Evolutionary conservation across 1,140 invertebrate genomes (phyloP), one percentile per base, ranked within the genome.

Genomic region (Ptiloglossa arizonensis): DNA sequence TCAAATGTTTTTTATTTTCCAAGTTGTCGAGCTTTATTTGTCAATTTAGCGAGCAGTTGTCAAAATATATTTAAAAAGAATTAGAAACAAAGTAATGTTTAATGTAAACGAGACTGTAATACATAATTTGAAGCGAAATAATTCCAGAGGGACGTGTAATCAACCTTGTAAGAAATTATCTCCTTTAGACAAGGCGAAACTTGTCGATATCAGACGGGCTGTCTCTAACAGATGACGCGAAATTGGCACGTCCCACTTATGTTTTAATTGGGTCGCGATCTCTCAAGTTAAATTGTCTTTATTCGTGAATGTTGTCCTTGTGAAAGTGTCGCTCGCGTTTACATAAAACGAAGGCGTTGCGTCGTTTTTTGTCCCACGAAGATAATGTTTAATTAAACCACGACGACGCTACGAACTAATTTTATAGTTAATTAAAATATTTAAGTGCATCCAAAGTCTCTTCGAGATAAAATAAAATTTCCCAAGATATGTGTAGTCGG

Each of bases 121-220:
- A n/a, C n/a, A n/a, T n/a, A n/a, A n/a, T n/a, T n/a, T n/a, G n/a
- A n/a, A n/a, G n/a, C n/a, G n/a, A n/a, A n/a, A n/a, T n/a, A n/a
- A n/a, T n/a, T n/a, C n/a, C n/a, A n/a, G n/a, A n/a, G n/a, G 19
- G 27, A 69, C 19, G 15, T 29, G 38, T 15, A 22, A 46, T 13
- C 11, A 22, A 35, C 59, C 29, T 72, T 29, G 69, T 17, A 62
- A 32, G 41, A 62, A 72, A 62, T 27, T 41, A 11, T 35, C 32
- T 38, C 41, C 15, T 24, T 17, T 32, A 50, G 62, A 63, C 70
- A 50, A 63, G 15, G 17, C 29, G 41, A 62, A 38, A 38, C 44
- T 52, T 52, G 57, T 63, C 70, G 57, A 72, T 72, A 63, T 27
- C 57, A 72, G 32, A 50, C 22, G n/a, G 52, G 57, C 69, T 50